phyloP scores from a whole-genome alignment of 2,888 invertebrate species.

The Andricus curvator region DNA sequence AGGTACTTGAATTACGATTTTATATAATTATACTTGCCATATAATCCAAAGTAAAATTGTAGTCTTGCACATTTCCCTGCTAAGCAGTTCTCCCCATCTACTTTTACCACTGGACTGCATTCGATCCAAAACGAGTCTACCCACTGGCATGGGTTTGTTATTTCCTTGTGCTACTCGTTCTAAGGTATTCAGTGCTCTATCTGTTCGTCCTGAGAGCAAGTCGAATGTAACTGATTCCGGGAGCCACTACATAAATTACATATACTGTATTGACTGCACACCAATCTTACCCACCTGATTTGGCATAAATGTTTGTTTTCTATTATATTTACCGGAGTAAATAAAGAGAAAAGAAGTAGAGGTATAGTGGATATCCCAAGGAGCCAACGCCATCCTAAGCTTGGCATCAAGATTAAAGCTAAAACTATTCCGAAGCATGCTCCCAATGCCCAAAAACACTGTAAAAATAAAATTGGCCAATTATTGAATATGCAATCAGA shows the following conservation, averaged over 20 bases:
- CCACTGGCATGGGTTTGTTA: conserved; percentile 92
- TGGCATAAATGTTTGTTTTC: not conserved
- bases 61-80: conserved; percentile 90
- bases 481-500: not conserved
- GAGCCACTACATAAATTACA: conserved; percentile 85
- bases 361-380: conserved; percentile 95
- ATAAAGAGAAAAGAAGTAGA: conserved; percentile 88
- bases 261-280: not conserved
- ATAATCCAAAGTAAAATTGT: conserved; percentile 95
- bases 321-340: conserved; percentile 85
- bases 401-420: conserved; percentile 94
- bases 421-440: conserved; percentile 95
- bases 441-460: conserved; percentile 98
- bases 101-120: conserved; percentile 82
- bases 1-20: conserved; percentile 25
- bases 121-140: conserved; percentile 90
- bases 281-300: conserved; percentile 23
- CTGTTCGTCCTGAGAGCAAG: conserved; percentile 91
- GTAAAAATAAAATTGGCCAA: conserved; percentile 47
- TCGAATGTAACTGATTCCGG: conserved; percentile 96
- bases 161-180: conserved; percentile 93
- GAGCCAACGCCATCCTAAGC: conserved; percentile 94
- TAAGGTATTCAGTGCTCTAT: conserved; percentile 90
- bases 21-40: conserved; percentile 82
- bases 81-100: conserved; percentile 85